Evolutionary conservation across 2,888 invertebrate species (phyloP).

Genomic region (Agrochola lota): DNA sequence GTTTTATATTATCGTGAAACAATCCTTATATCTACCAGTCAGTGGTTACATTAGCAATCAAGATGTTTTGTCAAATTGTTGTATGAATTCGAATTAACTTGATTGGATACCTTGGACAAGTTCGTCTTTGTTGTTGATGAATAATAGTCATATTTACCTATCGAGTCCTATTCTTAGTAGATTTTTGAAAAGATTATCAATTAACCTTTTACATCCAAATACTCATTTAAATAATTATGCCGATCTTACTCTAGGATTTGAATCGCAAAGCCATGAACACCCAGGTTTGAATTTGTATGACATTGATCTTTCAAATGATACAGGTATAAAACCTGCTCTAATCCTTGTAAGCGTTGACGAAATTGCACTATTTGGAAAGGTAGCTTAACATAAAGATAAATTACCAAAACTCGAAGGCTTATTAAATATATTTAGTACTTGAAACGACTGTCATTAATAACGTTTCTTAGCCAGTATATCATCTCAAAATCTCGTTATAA

Average conservation of each 20-base stretch:
- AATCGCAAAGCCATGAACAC: neutral
- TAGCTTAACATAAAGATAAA: neutral
- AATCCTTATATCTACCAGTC: neutral
- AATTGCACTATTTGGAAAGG: slow-evolving; percentile 17
- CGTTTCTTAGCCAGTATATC: neutral
- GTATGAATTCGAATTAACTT: neutral
- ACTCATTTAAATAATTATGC: neutral
- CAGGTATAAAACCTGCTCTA: neutral
- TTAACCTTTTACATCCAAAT: neutral
- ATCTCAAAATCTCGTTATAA: neutral
- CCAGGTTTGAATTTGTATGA: neutral
- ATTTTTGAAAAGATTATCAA: neutral
- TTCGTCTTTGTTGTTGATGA: neutral
- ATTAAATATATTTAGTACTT: neutral
- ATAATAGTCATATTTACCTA: neutral
- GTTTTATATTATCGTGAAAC: neutral
- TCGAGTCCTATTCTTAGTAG: neutral
- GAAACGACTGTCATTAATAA: slow-evolving; percentile 8
- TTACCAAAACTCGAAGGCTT: neutral
- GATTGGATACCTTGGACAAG: neutral
- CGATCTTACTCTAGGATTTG: neutral
- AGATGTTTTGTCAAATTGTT: neutral
- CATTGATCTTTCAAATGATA: slow-evolving; percentile 16
- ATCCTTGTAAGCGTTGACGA: neutral
- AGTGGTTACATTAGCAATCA: neutral